Conservation (phyloP, 92 coral and sea anemone species). For the Phenganax subtilis region DNA sequence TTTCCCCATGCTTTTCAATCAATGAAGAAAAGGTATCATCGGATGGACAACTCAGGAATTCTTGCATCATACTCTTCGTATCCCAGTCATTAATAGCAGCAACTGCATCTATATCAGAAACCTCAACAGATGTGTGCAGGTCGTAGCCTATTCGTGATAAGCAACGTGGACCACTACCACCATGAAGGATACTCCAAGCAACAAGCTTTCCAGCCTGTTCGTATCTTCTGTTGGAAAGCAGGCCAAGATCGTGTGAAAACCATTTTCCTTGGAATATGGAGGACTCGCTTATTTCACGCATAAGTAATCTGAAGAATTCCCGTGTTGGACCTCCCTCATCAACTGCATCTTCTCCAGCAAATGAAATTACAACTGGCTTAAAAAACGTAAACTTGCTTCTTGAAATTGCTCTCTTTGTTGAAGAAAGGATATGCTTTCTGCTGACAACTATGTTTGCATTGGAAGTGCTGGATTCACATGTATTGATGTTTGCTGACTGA, state of each 20-base stretch:
- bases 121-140: constrained; percentile 24
- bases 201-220: constrained; percentile 47
- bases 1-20: constrained; percentile 26
- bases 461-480: constrained; percentile 11
- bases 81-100: constrained; percentile 41
- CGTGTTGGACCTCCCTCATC: background rate
- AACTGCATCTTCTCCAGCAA: constrained; percentile 35
- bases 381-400: constrained; percentile 35
- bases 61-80: constrained; percentile 33
- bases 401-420: constrained; percentile 18
- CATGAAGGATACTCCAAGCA: constrained; percentile 58
- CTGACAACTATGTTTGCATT: constrained; percentile 12
- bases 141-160: constrained; percentile 51
- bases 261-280: constrained; percentile 20
- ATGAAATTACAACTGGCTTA: constrained; percentile 22
- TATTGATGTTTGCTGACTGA: background rate
- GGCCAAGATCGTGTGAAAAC: background rate
- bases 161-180: constrained; percentile 52
- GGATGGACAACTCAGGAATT: constrained; percentile 26
- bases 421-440: constrained; percentile 23
- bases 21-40: constrained; percentile 33
- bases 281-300: constrained; percentile 21
- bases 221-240: constrained; percentile 30
- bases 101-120: constrained; percentile 22
- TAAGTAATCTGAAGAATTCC: constrained; percentile 34